These are phyloP conservation scores for Drosophila santomea DNA, from an alignment of 1,140 invertebrate genomes.

Conservation along the genomic window DNA sequence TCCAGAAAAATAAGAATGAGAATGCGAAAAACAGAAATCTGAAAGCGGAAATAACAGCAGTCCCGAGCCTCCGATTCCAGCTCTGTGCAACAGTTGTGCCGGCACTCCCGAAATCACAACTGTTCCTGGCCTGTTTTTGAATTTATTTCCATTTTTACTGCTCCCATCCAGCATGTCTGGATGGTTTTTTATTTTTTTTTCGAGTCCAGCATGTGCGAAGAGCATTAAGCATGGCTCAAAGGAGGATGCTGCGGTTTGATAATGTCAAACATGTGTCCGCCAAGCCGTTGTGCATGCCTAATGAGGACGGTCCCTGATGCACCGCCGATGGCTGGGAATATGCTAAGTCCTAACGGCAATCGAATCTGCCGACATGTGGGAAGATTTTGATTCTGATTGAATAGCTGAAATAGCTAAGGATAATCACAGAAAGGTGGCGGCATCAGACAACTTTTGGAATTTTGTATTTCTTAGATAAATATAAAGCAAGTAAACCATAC, in stretches of 20 bases:
- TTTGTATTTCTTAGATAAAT: no score
- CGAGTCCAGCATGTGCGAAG: conserved; percentile 55
- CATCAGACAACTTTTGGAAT: no score
- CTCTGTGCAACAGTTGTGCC: conserved; percentile 72
- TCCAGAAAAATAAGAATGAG: conserved; percentile 40
- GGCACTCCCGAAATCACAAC: conserved; percentile 63
- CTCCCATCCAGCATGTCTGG: neutral
- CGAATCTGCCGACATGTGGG: conserved; percentile 26
- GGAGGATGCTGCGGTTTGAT: conserved; percentile 67
- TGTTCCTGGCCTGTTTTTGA: conserved; percentile 64
- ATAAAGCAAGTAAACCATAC: no score
- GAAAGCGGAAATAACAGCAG: conserved; percentile 71
- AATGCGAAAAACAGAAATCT: conserved; percentile 40
- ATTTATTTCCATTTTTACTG: conserved; percentile 72
- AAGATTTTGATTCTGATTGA: conserved; percentile 25
- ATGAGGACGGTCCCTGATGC: conserved; percentile 36
- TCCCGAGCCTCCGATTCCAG: conserved; percentile 40
- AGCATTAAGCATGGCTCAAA: conserved; percentile 53
- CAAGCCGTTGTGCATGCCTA: conserved; percentile 41
- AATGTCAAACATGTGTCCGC: conserved; percentile 78
- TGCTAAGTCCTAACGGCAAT: conserved; percentile 51
- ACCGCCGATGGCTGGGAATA: conserved; percentile 28
- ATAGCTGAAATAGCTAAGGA: neutral
- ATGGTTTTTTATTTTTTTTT: conserved; percentile 1
- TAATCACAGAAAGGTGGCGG: neutral